Evolutionary conservation across 2,888 invertebrate genomes (phyloP).

Genomic region (Agriopis marginaria): DNA sequence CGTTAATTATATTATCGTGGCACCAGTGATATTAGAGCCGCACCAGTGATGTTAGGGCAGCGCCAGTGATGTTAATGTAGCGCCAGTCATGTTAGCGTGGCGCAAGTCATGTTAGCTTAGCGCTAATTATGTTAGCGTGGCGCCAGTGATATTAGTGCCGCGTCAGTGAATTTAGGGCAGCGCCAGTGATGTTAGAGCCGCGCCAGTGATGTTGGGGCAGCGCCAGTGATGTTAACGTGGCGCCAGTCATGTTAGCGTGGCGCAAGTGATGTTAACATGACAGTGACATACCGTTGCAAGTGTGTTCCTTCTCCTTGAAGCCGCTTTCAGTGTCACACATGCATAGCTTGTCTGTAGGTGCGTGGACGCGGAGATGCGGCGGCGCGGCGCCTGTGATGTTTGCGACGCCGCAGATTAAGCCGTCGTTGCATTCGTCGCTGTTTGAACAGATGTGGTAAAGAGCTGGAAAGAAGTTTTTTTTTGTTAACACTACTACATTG

Average conservation of each 20-base stretch:
- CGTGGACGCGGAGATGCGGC: conserved; percentile 68
- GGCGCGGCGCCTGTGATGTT: conserved; percentile 83
- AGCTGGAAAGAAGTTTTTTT: conserved; percentile 62
- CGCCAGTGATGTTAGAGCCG: background rate
- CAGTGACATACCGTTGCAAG: conserved; percentile 86
- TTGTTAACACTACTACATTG: background rate
- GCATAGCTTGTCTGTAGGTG: conserved; percentile 82
- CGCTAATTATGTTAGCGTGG: background rate
- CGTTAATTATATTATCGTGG: background rate
- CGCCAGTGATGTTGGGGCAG: background rate
- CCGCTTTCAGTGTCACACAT: conserved; percentile 88
- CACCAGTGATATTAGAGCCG: background rate
- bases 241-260: background rate
- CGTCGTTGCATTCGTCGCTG: conserved; percentile 88
- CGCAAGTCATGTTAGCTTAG: no score
- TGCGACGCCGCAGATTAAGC: conserved; percentile 86
- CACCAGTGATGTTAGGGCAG: background rate
- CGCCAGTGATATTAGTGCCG: no score
- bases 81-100: background rate
- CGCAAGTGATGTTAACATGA: background rate
- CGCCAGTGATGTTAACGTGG: background rate
- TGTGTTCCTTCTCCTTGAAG: conserved; percentile 87
- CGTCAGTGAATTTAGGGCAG: background rate
- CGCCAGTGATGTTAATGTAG: background rate
- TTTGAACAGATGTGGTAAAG: conserved; percentile 87